Conservation (phyloP, 2,888 invertebrate genomes). For the Oxystoma pomonae region DNA sequence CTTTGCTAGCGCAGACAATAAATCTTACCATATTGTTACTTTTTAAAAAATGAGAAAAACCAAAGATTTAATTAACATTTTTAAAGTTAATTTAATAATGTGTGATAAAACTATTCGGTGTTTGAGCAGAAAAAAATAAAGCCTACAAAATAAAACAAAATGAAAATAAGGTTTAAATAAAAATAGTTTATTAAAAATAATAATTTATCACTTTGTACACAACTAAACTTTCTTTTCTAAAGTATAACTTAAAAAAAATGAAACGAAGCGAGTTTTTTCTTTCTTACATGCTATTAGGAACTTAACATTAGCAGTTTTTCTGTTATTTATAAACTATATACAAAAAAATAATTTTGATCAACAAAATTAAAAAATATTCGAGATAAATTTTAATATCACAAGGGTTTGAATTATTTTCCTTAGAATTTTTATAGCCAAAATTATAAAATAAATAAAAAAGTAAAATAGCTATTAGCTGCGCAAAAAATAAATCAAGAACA, state of each 20-base stretch:
- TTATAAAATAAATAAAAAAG: not conserved
- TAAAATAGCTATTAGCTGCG: not conserved
- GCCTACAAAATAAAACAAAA: not conserved
- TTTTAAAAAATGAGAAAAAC: no score
- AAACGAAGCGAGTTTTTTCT: not conserved
- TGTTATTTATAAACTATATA: not conserved
- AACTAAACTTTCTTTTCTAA: slow-evolving; percentile 27
- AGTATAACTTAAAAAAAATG: slow-evolving; percentile 29
- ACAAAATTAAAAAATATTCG: slow-evolving; percentile 1
- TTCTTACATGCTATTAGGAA: slow-evolving; percentile 34
- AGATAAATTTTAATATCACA: slow-evolving; percentile 11
- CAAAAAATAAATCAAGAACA: not conserved
- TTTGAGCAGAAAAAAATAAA: no score
- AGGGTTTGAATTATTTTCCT: not conserved
- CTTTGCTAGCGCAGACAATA: no score
- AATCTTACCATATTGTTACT: no score
- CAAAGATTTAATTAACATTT: no score
- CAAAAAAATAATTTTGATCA: slow-evolving; percentile 1
- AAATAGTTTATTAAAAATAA: slow-evolving; percentile 35
- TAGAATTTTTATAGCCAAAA: not conserved
- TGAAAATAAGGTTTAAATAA: slow-evolving; percentile 12
- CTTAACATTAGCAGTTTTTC: slow-evolving; percentile 30
- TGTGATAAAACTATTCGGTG: no score
- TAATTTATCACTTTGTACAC: slow-evolving; percentile 32
- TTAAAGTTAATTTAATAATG: no score